Base-by-base conservation (phyloP, 2,797 vertebrate species). In the Balearica regulorum region DNA sequence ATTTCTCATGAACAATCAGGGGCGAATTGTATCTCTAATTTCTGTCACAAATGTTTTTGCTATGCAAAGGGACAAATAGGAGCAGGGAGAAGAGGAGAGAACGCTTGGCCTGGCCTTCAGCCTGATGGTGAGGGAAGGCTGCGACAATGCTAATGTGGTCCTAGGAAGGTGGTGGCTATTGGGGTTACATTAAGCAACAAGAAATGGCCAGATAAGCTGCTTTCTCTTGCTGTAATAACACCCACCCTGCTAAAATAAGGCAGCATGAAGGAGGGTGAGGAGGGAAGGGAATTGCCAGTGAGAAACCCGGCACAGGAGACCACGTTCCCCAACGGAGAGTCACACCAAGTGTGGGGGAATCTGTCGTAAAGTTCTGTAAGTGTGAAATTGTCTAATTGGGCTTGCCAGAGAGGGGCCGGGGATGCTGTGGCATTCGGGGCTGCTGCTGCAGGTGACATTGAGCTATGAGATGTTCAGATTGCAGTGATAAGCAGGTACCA, bases 71-170 rank as follows among this genome's bases (percentile, higher is more conserved):
- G 72, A 91, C 83, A 92, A 71, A 78, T 10, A 64, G 75, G 64
- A 82, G 41, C 28, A 3, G 20, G 24, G 41, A 44, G 29, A 29
- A 29, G 83, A 75, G 79, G 68, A 68, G 65, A 26, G 4, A 31
- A 46, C 0, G 0, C 46, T 87, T 35, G 75, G 55, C 43, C 57
- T 69, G 57, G 75, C 66, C 75, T 35, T 77, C 53, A 58, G 55
- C 44, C 58, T 2, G 1, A 3, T 6, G 16, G 49, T 0, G 2
- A 51, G 69, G 69, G 78, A 31, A 31, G 37, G 57, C 41, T 66
- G n/a, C 4, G 11, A 24, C 0, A 0, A 35, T 15, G 39, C 70
- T 58, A 29, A 62, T 0, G 0, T 0, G 1, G 31, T 70, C 39
- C 51, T 22, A 13, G 69, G 33, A 12, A 65, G 41, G 43, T 51